These are phyloP conservation scores for Boloria selene DNA, from an alignment of 2,888 invertebrate species.

Conservation along the genomic window DNA sequence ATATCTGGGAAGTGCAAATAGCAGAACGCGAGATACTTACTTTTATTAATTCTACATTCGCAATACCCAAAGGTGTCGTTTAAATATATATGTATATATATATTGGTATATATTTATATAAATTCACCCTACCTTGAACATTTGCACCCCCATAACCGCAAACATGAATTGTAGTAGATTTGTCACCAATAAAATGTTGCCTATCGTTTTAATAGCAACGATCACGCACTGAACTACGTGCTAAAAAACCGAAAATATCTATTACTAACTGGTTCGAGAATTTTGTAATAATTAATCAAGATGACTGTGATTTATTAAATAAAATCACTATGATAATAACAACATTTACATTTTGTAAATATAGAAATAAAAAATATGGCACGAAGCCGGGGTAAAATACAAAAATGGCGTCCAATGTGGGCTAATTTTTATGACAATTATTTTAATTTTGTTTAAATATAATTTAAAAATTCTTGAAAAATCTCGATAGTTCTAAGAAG, in stretches of 20 bases:
- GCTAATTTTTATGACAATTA: too few relatives aligned
- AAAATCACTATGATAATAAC: neutral
- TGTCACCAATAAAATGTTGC: slow-evolving; percentile 99
- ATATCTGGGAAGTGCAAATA: slow-evolving; percentile 35
- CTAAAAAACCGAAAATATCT: slow-evolving; percentile 80
- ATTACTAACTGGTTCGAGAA: slow-evolving; percentile 32
- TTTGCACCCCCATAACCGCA: slow-evolving; percentile 99
- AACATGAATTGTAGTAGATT: slow-evolving; percentile 99
- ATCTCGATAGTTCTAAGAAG: too few relatives aligned
- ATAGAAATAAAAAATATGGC: too few relatives aligned
- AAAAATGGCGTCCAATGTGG: too few relatives aligned
- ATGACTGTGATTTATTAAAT: slow-evolving; percentile 8
- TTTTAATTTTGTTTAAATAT: too few relatives aligned
- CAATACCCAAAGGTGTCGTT: slow-evolving; percentile 76
- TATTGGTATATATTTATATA: slow-evolving; percentile 9
- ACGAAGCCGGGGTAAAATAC: too few relatives aligned
- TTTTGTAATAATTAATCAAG: neutral
- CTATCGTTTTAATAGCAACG: slow-evolving; percentile 99
- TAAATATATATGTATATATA: slow-evolving; percentile 30
- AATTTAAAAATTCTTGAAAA: too few relatives aligned
- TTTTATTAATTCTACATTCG: slow-evolving; percentile 39
- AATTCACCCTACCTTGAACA: slow-evolving; percentile 95
- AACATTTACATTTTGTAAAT: too few relatives aligned
- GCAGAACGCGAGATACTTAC: slow-evolving; percentile 68
- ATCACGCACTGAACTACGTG: slow-evolving; percentile 99